These are phyloP conservation scores for Myopa testacea DNA, from an alignment of 2,888 invertebrate species.

Conservation along the genomic window DNA sequence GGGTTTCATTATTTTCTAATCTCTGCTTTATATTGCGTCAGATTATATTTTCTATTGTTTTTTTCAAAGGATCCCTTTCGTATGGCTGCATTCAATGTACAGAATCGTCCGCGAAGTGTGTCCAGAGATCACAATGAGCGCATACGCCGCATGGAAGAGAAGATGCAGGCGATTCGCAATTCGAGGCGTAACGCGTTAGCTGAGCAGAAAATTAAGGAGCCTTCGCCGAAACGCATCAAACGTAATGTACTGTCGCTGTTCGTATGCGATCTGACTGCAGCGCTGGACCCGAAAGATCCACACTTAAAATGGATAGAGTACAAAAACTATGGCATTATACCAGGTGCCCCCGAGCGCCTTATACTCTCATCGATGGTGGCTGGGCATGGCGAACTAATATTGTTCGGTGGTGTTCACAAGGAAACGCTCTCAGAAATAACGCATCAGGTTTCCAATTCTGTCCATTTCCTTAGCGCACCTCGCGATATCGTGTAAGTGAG, in stretches of 20 bases:
- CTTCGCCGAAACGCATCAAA: slow-evolving; percentile 73
- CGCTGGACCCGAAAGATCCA: slow-evolving; percentile 74
- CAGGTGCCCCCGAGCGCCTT: slow-evolving; percentile 86
- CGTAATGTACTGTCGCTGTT: slow-evolving; percentile 84
- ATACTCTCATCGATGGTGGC: slow-evolving; percentile 90
- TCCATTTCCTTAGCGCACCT: slow-evolving; percentile 82
- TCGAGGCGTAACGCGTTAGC: slow-evolving; percentile 60
- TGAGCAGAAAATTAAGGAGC: slow-evolving; percentile 60
- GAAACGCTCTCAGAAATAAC: slow-evolving; percentile 75
- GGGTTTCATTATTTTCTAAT: neutral
- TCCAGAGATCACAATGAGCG: slow-evolving; percentile 76
- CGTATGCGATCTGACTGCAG: slow-evolving; percentile 84
- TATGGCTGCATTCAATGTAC: slow-evolving; percentile 73
- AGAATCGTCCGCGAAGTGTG: slow-evolving; percentile 62
- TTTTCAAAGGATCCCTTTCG: slow-evolving; percentile 67
- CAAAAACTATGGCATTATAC: slow-evolving; percentile 74
- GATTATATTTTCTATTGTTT: neutral
- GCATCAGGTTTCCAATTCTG: slow-evolving; percentile 81
- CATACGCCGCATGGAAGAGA: slow-evolving; percentile 75
- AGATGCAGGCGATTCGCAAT: slow-evolving; percentile 68
- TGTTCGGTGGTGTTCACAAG: slow-evolving; percentile 96
- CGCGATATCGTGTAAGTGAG: slow-evolving; percentile 74
- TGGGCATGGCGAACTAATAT: slow-evolving; percentile 91
- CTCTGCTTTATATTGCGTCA: neutral
- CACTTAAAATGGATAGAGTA: slow-evolving; percentile 67